These are phyloP conservation scores for Hecatera dysodea DNA, from an alignment of 2,888 invertebrate species.

Conservation along the genomic window DNA sequence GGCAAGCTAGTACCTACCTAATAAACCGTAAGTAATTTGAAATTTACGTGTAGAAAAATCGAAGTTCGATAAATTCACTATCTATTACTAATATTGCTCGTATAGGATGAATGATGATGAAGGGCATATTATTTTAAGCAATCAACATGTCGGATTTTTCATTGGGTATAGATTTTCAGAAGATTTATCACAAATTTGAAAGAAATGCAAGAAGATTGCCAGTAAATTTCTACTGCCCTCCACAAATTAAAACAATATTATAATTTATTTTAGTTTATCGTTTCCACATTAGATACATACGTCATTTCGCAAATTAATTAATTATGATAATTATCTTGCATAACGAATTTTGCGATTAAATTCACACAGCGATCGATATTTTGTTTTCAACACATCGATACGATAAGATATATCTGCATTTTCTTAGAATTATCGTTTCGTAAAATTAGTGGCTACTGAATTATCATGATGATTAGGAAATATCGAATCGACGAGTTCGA, in stretches of 20 bases:
- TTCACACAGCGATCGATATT: conserved; percentile 27
- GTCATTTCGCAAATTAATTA: conserved; percentile 46
- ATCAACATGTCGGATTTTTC: no score
- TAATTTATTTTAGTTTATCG: conserved; percentile 32
- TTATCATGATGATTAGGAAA: conserved; percentile 24
- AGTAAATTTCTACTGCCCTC: neutral
- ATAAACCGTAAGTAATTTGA: no score
- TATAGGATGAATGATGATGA: no score
- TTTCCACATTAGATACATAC: conserved; percentile 47
- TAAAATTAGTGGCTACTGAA: conserved; percentile 41
- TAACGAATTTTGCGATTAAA: conserved; percentile 40
- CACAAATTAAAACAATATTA: conserved; percentile 15
- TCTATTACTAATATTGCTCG: no score
- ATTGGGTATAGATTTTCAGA: neutral
- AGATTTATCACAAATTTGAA: neutral
- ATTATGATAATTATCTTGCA: conserved; percentile 57
- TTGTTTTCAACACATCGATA: conserved; percentile 36
- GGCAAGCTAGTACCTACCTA: no score
- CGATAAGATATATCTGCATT: conserved; percentile 38
- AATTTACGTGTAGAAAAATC: no score
- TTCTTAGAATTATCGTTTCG: conserved; percentile 31
- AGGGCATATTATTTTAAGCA: no score
- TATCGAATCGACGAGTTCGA: conserved; percentile 5
- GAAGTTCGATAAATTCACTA: no score
- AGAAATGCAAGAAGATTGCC: neutral